These are phyloP conservation scores for Chrysolina haemoptera DNA, from an alignment of 2,888 invertebrate species.

Conservation along the genomic window DNA sequence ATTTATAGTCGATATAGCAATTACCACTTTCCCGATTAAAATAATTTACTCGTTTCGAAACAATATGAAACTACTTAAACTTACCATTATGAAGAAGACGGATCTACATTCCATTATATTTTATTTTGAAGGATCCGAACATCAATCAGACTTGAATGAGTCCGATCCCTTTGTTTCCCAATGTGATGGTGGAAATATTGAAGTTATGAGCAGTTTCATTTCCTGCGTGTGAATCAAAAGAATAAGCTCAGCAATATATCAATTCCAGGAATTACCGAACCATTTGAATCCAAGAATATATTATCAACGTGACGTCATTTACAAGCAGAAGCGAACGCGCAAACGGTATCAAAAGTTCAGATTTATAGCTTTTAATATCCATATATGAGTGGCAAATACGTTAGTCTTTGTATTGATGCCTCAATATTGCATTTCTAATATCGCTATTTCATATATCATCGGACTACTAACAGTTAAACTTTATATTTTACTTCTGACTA, in stretches of 20 bases:
- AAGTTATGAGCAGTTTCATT: not conserved
- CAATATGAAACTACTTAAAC: no score
- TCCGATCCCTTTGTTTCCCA: not conserved
- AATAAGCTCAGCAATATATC: constrained; percentile 6
- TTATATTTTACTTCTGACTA: constrained; percentile 50
- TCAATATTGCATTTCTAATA: constrained; percentile 50
- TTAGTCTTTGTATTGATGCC: constrained; percentile 51
- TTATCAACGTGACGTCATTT: constrained; percentile 24
- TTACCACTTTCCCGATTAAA: no score
- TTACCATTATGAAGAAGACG: no score
- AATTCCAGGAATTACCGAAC: constrained; percentile 1
- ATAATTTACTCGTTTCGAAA: no score
- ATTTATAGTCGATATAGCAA: no score
- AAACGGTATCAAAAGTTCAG: constrained; percentile 44
- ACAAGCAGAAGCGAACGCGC: constrained; percentile 31
- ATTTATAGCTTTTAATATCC: constrained; percentile 57
- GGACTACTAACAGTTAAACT: constrained; percentile 38
- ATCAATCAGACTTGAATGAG: not conserved
- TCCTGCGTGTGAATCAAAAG: not conserved
- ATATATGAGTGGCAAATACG: constrained; percentile 51
- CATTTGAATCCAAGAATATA: constrained; percentile 21
- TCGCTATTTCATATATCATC: constrained; percentile 52
- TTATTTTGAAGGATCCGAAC: no score
- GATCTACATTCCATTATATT: no score
- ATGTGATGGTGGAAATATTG: not conserved